A percentile compares a stretch with the other conserved stretches of the same genome.
Evolutionary conservation across 2,797 vertebrate species (phyloP).

Genomic region (Eulemur albifrons): DNA sequence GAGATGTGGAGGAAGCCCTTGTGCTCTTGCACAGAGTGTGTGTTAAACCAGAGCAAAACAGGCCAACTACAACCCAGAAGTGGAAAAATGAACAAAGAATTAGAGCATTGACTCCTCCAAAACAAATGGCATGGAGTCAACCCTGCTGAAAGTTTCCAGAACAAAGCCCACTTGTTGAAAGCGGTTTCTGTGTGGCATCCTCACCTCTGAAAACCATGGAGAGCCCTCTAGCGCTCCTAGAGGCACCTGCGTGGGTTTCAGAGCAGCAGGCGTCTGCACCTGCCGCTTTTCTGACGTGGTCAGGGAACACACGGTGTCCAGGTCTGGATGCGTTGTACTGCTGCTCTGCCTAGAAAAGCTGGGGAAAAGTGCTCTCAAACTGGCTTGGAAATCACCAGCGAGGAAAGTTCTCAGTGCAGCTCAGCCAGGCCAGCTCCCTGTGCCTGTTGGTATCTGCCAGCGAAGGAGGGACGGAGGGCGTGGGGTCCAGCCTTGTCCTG

Average conservation of each 20-base stretch:
- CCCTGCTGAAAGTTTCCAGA: neutral
- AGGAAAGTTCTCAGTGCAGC: no score
- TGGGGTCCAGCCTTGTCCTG: neutral
- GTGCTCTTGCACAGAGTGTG: neutral
- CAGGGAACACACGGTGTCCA: rapidly evolving
- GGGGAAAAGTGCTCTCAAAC: neutral
- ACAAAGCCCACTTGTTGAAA: neutral
- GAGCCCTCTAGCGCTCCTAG: neutral
- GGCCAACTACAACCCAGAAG: neutral
- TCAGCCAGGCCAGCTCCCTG: neutral
- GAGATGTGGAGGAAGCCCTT: neutral
- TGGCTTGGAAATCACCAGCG: rapidly evolving
- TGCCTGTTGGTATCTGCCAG: neutral
- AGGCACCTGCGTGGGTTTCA: rapidly evolving
- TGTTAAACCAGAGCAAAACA: neutral
- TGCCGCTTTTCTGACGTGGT: neutral
- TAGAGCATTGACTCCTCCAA: neutral
- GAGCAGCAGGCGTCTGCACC: rapidly evolving
- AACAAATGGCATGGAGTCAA: no score
- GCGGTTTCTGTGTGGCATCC: rapidly evolving
- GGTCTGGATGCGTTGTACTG: rapidly evolving
- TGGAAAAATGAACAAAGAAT: neutral
- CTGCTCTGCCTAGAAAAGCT: neutral
- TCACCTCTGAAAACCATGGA: neutral
- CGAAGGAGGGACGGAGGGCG: neutral